phyloP scores from a whole-genome alignment of 2,888 invertebrate genomes.

The Chydorus sphaericus region DNA sequence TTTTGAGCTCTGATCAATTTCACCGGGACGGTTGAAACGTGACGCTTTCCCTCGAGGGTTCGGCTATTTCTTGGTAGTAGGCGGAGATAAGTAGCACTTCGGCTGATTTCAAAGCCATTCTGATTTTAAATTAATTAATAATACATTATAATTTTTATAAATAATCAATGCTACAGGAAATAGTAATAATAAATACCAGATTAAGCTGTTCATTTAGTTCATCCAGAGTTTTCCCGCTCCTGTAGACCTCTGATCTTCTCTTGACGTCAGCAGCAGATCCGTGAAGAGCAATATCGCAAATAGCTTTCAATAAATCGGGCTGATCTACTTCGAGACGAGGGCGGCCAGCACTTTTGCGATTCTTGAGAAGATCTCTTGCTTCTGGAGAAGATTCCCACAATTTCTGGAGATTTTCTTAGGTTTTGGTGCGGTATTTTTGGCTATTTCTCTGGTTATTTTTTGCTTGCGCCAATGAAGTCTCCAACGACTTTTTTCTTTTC shows the following conservation, averaged over 20 bases:
- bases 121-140: too few species aligned
- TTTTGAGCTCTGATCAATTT: constrained; percentile 1
- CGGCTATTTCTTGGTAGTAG: not conserved
- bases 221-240: constrained; percentile 15
- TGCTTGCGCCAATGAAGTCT: not conserved
- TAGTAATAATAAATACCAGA: too few species aligned
- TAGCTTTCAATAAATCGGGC: constrained; percentile 23
- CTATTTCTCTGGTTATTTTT: not conserved
- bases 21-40: constrained; percentile 6
- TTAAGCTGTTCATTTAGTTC: constrained; percentile 10
- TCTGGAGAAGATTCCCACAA: not conserved
- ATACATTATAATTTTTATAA: too few species aligned
- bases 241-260: constrained; percentile 13
- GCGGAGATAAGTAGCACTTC: not conserved
- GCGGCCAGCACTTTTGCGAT: constrained; percentile 18
- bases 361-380: too few species aligned
- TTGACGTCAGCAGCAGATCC: constrained; percentile 19
- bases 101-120: not conserved
- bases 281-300: constrained; percentile 24
- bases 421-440: not conserved
- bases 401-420: not conserved
- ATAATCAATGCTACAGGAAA: too few species aligned
- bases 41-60: constrained; percentile 2
- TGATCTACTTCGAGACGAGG: constrained; percentile 23
- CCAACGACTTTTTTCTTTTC: not conserved